Conservation (phyloP, 2,797 vertebrate genomes). For the Sebastes hopkinsi region DNA sequence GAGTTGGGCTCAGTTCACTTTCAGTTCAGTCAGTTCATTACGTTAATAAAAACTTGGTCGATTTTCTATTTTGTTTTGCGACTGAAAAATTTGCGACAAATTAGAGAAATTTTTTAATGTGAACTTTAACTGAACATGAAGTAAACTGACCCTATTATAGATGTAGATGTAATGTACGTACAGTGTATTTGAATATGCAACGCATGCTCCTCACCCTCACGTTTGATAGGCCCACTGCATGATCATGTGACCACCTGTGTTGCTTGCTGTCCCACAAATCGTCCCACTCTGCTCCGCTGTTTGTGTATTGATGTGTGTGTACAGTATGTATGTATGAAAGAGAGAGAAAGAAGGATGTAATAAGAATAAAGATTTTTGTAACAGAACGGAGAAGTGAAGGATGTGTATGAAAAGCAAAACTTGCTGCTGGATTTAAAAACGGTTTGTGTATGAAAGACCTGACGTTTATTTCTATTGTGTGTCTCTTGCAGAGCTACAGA, state of each 20-base stretch:
- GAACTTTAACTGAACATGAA: constrained; percentile 24
- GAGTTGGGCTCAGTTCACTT: constrained; percentile 45
- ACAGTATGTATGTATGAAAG: constrained; percentile 4
- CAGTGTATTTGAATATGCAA: constrained; percentile 1
- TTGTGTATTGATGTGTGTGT: constrained; percentile 16
- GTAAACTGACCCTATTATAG: constrained; percentile 25
- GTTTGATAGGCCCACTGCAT: constrained; percentile 65
- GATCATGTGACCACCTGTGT: constrained; percentile 61
- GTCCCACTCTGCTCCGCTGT: constrained; percentile 20
- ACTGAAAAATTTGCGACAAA: too few species aligned
- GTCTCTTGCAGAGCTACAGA: constrained; percentile 90
- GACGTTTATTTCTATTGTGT: constrained; percentile 3
- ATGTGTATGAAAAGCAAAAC: not conserved
- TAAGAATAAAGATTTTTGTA: not conserved
- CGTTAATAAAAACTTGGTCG: not conserved
- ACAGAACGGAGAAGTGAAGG: not conserved
- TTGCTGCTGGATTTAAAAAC: not conserved
- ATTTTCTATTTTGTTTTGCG: not conserved
- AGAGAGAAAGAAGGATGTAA: not conserved
- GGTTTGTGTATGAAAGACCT: not conserved
- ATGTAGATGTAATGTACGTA: not conserved
- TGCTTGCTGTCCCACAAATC: constrained; percentile 24
- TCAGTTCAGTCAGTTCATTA: constrained; percentile 38
- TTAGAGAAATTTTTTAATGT: not conserved
- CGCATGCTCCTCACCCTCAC: constrained; percentile 58